Evolutionary conservation across 2,113 vertebrate genomes (phyloP).

Genomic region (Tringa solitaria): DNA sequence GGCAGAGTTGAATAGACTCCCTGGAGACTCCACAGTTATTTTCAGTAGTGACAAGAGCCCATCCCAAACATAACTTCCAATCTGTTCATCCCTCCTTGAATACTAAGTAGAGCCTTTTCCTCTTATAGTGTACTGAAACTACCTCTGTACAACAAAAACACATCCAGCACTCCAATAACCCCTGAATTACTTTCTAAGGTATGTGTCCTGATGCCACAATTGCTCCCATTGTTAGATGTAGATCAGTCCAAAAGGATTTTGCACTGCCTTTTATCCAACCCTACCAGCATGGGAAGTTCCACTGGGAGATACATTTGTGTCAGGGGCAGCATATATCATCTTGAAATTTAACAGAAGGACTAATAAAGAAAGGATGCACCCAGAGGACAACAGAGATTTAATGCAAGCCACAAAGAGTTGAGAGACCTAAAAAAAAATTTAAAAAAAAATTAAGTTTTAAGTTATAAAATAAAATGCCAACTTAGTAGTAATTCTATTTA

Average conservation of each 20-base stretch:
- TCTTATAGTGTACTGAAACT: neutral
- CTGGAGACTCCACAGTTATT: slow-evolving; percentile 18
- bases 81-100: slow-evolving; percentile 44
- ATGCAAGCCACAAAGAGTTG: neutral
- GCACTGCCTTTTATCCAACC: neutral
- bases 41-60: slow-evolving; percentile 39
- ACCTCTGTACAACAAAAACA: neutral
- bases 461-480: neutral
- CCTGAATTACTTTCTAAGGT: neutral
- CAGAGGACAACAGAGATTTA: neutral
- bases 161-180: neutral
- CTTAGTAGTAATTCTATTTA: neutral
- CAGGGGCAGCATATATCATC: neutral
- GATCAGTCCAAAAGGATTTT: neutral
- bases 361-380: neutral
- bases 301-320: neutral
- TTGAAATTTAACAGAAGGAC: neutral
- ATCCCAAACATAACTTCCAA: slow-evolving; percentile 47
- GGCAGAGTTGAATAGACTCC: slow-evolving; percentile 7
- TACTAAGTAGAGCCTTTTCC: neutral
- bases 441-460: neutral
- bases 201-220: neutral
- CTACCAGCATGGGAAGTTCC: neutral
- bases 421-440: neutral
- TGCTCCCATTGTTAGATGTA: neutral